Evolutionary conservation across 2,113 vertebrate species (phyloP).

Genomic region (Hylia prasina): DNA sequence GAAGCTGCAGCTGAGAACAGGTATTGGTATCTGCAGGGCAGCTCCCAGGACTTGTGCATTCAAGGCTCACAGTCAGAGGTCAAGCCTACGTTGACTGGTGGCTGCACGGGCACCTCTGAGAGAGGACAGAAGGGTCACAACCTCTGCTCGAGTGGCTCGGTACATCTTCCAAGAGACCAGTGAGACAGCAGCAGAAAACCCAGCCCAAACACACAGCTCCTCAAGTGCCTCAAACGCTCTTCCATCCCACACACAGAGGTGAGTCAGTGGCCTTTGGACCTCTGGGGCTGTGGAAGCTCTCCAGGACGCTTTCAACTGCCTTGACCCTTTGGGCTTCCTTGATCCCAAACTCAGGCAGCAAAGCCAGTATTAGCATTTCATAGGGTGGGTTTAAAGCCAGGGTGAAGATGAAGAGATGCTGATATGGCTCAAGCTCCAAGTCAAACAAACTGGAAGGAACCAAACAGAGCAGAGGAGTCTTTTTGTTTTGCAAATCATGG

Average conservation of each 20-base stretch:
- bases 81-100: neutral
- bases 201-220: neutral
- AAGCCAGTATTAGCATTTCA: neutral
- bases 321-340: neutral
- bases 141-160: neutral
- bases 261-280: neutral
- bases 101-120: neutral
- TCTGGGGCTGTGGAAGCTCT: neutral
- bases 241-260: neutral
- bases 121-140: neutral
- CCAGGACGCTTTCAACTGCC: neutral
- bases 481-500: neutral
- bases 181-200: neutral
- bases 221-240: neutral
- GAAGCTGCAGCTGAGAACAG: neutral
- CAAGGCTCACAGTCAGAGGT: neutral
- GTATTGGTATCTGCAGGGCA: neutral
- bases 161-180: neutral
- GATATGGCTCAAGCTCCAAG: neutral
- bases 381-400: neutral
- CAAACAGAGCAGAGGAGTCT: neutral
- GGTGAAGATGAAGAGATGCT: neutral
- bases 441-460: neutral
- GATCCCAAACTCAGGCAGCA: neutral
- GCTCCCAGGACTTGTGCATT: neutral